Percentiles rank a stretch among this genome's conserved stretches.
phyloP scores from a whole-genome alignment of 2,888 invertebrate genomes.

The Limnephilus marmoratus region DNA sequence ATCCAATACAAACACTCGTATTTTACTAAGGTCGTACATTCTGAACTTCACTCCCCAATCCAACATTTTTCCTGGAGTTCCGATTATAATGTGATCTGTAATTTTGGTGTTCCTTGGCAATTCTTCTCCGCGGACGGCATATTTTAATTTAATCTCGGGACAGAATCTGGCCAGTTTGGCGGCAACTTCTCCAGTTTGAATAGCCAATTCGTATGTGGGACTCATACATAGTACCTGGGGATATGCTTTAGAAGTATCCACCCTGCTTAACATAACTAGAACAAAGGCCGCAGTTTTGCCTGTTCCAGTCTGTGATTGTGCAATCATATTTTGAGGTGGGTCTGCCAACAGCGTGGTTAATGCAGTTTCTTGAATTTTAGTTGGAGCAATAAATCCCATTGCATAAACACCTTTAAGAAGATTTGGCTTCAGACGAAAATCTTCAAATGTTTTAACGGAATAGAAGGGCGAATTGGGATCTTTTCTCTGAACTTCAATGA shows the following conservation, averaged over 20 bases:
- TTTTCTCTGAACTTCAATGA: conserved; percentile 92
- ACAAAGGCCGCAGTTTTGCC: conserved; percentile 99
- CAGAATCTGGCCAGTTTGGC: conserved; percentile 96
- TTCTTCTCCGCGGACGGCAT: conserved; percentile 96
- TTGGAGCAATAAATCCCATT: conserved; percentile 99
- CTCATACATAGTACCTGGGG: conserved; percentile 97
- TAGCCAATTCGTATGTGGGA: conserved; percentile 98
- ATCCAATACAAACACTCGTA: conserved; percentile 97
- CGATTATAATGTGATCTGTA: conserved; percentile 94
- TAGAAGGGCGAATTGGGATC: conserved; percentile 96
- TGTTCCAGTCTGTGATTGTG: conserved; percentile 99
- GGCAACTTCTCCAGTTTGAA: conserved; percentile 98
- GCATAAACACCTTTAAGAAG: conserved; percentile 94
- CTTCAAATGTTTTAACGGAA: conserved; percentile 94
- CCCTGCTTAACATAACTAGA: conserved; percentile 95
- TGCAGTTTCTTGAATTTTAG: conserved; percentile 98
- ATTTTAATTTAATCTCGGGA: conserved; percentile 92
- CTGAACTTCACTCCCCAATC: conserved; percentile 94
- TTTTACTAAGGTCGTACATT: conserved; percentile 90
- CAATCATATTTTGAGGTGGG: conserved; percentile 98
- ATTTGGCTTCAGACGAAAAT: conserved; percentile 90
- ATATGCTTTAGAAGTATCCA: conserved; percentile 86
- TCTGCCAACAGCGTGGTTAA: conserved; percentile 95
- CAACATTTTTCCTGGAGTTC: conserved; percentile 97
- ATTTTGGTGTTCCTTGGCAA: conserved; percentile 85